Percentiles rank a stretch among this genome's conserved stretches.
Evolutionary conservation across 2,888 invertebrate genomes (phyloP).

Genomic region (Ophion obscuratus): DNA sequence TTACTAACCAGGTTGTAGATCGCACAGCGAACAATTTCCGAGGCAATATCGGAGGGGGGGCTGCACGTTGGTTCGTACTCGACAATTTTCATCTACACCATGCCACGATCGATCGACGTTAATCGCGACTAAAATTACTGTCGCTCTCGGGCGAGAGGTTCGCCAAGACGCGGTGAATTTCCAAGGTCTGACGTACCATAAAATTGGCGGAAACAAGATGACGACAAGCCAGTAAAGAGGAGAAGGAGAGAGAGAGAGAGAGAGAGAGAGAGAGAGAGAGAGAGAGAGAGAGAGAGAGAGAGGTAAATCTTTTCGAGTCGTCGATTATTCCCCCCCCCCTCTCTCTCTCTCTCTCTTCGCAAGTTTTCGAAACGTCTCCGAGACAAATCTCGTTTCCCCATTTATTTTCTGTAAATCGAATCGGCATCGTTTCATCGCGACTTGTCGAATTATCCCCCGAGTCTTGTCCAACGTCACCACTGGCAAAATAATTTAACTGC

Average conservation of each 20-base stretch:
- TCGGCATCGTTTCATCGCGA: constrained; percentile 26
- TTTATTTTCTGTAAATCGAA: constrained; percentile 31
- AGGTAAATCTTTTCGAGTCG: neutral
- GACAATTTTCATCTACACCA: constrained; percentile 50
- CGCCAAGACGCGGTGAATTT: constrained; percentile 70
- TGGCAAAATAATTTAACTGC: constrained; percentile 2
- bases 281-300: constrained; percentile 2
- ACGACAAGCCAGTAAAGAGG: constrained; percentile 41
- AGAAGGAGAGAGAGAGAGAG: constrained; percentile 45
- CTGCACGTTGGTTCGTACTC: constrained; percentile 33
- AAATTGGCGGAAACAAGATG: constrained; percentile 66
- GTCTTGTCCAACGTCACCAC: constrained; percentile 7
- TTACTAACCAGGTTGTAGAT: constrained; percentile 65
- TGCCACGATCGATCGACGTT: constrained; percentile 70
- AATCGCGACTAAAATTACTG: constrained; percentile 76
- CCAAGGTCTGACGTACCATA: constrained; percentile 65
- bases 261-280: constrained; percentile 42
- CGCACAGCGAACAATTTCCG: constrained; percentile 76
- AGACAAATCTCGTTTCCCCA: constrained; percentile 59
- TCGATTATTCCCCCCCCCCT: too few species aligned
- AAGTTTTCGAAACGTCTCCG: constrained; percentile 61
- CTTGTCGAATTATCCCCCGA: constrained; percentile 3
- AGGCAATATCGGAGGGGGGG: constrained; percentile 68
- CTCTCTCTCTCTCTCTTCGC: neutral
- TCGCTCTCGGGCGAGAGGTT: constrained; percentile 66